Percentiles rank a stretch among this genome's conserved stretches.
These are phyloP conservation scores for Chironomus riparius DNA, from an alignment of 2,888 invertebrate genomes.

Conservation along the genomic window DNA sequence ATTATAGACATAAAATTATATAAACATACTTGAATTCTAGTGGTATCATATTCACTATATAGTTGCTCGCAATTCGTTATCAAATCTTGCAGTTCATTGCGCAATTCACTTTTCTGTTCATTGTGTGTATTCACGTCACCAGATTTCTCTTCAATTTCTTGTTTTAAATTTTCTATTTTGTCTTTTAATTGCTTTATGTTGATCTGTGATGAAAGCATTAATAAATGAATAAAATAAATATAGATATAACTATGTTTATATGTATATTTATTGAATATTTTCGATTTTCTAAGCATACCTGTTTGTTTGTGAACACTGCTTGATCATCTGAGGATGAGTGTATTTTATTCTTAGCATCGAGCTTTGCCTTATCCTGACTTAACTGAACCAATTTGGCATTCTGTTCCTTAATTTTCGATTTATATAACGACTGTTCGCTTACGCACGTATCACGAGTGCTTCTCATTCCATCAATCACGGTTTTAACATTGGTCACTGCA, in stretches of 20 bases:
- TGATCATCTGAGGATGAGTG: slow-evolving; percentile 45
- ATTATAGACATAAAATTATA: no score
- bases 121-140: slow-evolving; percentile 75
- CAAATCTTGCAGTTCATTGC: slow-evolving; percentile 55
- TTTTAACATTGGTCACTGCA: slow-evolving; percentile 82
- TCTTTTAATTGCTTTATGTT: slow-evolving; percentile 59
- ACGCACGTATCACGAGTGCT: slow-evolving; percentile 85
- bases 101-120: slow-evolving; percentile 62
- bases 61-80: slow-evolving; percentile 59
- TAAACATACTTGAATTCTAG: slow-evolving; percentile 44
- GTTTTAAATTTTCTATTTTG: slow-evolving; percentile 64
- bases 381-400: slow-evolving; percentile 70
- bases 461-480: slow-evolving; percentile 94
- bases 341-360: slow-evolving; percentile 56
- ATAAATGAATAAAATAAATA: slow-evolving; percentile 28
- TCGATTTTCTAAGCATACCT: no score
- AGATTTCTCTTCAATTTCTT: slow-evolving; percentile 70
- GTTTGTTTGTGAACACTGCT: slow-evolving; percentile 55
- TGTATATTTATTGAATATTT: no score
- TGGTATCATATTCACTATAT: slow-evolving; percentile 60
- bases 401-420: slow-evolving; percentile 72
- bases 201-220: slow-evolving; percentile 44
- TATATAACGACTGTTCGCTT: slow-evolving; percentile 74
- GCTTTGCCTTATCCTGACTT: slow-evolving; percentile 72
- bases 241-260: no score